A percentile compares a stretch with the other conserved stretches of the same genome.
Conservation (phyloP, 2,888 invertebrate genomes). For the Apodemia zela region DNA sequence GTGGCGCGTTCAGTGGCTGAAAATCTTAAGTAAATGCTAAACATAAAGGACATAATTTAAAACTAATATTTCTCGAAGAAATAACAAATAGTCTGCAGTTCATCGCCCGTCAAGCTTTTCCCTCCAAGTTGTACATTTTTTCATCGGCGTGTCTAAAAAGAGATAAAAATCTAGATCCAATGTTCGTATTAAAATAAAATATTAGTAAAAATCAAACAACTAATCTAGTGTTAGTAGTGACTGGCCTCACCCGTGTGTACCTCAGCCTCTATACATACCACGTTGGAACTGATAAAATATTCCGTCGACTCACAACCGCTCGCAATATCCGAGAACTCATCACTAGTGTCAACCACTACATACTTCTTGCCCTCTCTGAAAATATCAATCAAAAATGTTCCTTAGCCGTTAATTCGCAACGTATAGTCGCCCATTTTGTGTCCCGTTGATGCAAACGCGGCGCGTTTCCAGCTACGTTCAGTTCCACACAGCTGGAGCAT, state of each 20-base stretch:
- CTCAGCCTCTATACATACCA: constrained; percentile 62
- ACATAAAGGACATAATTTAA: constrained; percentile 2
- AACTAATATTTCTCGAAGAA: neutral
- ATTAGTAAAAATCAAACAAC: constrained; percentile 15
- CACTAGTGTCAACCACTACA: constrained; percentile 66
- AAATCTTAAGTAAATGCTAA: constrained; percentile 4
- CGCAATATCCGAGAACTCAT: constrained; percentile 54
- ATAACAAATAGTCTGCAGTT: neutral
- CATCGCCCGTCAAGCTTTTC: constrained; percentile 52
- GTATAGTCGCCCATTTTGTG: constrained; percentile 27
- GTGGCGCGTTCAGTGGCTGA: constrained; percentile 13
- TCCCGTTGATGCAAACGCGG: constrained; percentile 24
- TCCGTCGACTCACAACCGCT: constrained; percentile 59
- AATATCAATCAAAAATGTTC: constrained; percentile 50
- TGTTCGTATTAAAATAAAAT: constrained; percentile 25
- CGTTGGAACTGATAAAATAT: constrained; percentile 54
- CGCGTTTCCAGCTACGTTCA: constrained; percentile 12
- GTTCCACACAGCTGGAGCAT: constrained; percentile 26
- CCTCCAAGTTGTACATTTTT: constrained; percentile 69
- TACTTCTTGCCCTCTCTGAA: constrained; percentile 69
- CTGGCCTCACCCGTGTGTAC: constrained; percentile 9
- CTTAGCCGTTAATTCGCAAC: constrained; percentile 30
- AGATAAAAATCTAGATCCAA: constrained; percentile 33
- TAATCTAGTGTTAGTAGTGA: constrained; percentile 5
- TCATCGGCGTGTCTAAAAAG: constrained; percentile 64